Evolutionary conservation across 1,140 invertebrate species (phyloP).

Genomic region (Drosophila pseudoananassae): DNA sequence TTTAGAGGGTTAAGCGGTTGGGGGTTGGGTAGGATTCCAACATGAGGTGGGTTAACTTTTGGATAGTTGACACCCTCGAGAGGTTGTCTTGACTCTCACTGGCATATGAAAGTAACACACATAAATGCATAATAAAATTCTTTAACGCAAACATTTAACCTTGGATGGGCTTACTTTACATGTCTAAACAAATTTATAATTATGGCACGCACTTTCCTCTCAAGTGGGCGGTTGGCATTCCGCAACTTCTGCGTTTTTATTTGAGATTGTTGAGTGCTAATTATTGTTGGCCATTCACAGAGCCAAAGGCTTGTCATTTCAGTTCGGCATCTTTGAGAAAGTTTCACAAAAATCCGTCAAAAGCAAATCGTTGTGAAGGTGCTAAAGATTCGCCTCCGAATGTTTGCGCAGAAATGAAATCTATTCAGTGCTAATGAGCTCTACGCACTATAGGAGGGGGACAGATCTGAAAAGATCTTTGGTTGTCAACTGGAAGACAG

Average conservation of each 20-base stretch:
- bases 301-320: conserved; percentile 13
- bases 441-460: not conserved
- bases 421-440: conserved; percentile 22
- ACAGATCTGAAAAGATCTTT: conserved; percentile 36
- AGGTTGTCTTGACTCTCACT: not conserved
- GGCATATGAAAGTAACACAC: conserved; percentile 13
- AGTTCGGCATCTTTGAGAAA: conserved; percentile 27
- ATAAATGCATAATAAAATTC: too few relatives aligned
- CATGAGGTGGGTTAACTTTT: conserved; percentile 12
- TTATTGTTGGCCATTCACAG: conserved; percentile 36
- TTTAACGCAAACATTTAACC: conserved; percentile 11
- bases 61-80: conserved; percentile 19
- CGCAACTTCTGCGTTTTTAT: conserved; percentile 5
- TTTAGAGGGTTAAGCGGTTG: not conserved
- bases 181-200: conserved; percentile 8
- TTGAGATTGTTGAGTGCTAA: conserved; percentile 35
- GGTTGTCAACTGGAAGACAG: conserved; percentile 4
- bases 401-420: conserved; percentile 41
- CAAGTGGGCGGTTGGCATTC: conserved; percentile 13
- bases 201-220: conserved; percentile 26
- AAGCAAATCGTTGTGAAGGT: conserved; percentile 48
- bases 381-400: conserved; percentile 26
- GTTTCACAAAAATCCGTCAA: conserved; percentile 37
- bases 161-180: not conserved
- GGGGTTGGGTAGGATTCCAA: not conserved